Evolutionary conservation across 2,113 vertebrate species (phyloP).

Genomic region (Melanocharis versteri): DNA sequence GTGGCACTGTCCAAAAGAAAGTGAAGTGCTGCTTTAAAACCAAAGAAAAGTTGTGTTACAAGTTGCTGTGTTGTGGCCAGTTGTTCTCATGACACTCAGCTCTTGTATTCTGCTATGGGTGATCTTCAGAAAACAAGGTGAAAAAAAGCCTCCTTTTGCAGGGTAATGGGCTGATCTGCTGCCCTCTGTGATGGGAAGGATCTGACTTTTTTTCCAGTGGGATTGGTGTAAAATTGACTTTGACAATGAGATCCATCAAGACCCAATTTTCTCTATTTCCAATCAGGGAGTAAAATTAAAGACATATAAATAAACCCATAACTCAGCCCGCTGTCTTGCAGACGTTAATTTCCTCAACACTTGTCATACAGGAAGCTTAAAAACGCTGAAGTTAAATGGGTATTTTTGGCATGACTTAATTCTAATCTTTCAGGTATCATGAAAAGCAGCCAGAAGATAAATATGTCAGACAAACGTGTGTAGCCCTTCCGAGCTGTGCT

Average conservation of each 20-base stretch:
- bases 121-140: background rate
- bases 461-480: background rate
- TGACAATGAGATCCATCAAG: background rate
- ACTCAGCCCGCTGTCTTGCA: background rate
- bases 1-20: background rate
- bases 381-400: background rate
- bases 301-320: background rate
- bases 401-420: constrained; percentile 13
- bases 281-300: background rate
- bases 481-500: background rate
- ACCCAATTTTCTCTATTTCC: background rate
- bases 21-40: background rate
- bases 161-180: background rate
- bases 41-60: background rate
- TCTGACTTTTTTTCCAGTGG: background rate
- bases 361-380: background rate
- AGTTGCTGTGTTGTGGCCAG: background rate
- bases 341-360: background rate
- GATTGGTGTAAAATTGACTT: background rate
- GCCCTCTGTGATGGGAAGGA: background rate
- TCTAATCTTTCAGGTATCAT: background rate
- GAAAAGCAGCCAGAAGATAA: background rate
- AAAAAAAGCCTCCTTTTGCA: background rate
- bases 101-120: background rate
- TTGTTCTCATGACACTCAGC: background rate